Base-by-base conservation (phyloP, 2,113 vertebrate genomes). In the Phocoena sinus region DNA sequence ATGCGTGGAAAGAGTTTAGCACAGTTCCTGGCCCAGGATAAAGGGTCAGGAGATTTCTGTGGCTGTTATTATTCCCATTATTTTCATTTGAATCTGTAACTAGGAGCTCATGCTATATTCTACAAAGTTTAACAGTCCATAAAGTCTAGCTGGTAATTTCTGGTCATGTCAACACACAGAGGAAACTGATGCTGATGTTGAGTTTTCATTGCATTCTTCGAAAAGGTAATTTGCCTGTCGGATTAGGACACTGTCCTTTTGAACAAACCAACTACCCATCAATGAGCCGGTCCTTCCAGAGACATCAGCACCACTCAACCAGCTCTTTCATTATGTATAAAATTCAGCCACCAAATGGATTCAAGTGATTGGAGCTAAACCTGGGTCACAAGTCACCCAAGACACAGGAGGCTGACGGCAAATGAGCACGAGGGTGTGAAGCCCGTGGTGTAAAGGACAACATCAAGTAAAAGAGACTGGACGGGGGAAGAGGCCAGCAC, bases 401-500 rank as follows among this genome's bases (percentile, higher is more conserved):
- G 76, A 62, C 68, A 15, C 2, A 4, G 47, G 26, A 12, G 8
- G 8, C 31, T 83, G 31, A 9, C 0, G 25, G 11, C 77, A 41
- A 38, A 20, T 2, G 9, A 60, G 36, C 71, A 5, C 0, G 0
- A 25, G 20, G 6, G 26, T 86, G 80, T 31, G 28, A 65, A 56
- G 21, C 28, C 53, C 53, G 1, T 8, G 8, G 28, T 23, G 73
- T 23, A n/a, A 68, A 84, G 18, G 71, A 67, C 38, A 20, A 6
- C 0, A 0, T 68, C 73, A 73, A 36, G 53, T 12, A 8, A 21
- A 33, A 58, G 17, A 13, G 20, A 10, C 67, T 11, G 2, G 20
- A 4, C 3, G 58, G n/a, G 23, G 14, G 28, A 8, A 67, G 82
- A 4, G 67, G 18, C 13, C 60, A 4, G 47, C 33, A 36, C 31